Evolutionary conservation across 2,113 vertebrate species (phyloP).

Genomic region (Carassius carassius): DNA sequence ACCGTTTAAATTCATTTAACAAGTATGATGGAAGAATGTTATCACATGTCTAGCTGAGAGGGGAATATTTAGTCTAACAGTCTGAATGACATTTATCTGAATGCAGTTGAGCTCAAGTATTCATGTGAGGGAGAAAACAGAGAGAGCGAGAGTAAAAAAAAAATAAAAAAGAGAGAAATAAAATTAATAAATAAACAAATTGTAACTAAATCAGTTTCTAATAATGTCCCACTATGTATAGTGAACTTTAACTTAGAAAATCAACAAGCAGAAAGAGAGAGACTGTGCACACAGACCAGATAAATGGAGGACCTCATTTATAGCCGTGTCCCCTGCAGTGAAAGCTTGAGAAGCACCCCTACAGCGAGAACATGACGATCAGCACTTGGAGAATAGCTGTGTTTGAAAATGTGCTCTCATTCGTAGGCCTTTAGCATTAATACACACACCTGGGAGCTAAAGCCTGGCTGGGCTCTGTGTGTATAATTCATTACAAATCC

Average conservation of each 20-base stretch:
- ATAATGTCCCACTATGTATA: conserved; percentile 1
- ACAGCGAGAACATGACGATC: conserved; percentile 23
- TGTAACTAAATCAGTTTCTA: conserved; percentile 18
- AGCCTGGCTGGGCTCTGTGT: conserved; percentile 8
- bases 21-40: background rate
- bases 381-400: conserved; percentile 36
- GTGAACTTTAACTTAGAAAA: conserved; percentile 17
- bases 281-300: background rate
- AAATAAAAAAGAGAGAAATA: background rate
- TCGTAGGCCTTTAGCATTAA: conserved; percentile 54
- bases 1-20: background rate
- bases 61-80: background rate
- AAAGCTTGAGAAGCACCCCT: conserved; percentile 1
- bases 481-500: conserved; percentile 38
- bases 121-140: background rate
- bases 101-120: background rate
- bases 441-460: conserved; percentile 45
- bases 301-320: conserved; percentile 40
- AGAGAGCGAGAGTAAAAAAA: background rate
- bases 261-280: conserved; percentile 7
- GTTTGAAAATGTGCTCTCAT: conserved; percentile 47
- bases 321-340: conserved; percentile 33
- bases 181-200: background rate
- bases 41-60: background rate
- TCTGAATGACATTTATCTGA: background rate